Percentiles rank a stretch among this genome's conserved stretches.
phyloP scores from a whole-genome alignment of 2,113 vertebrate species.

The Misgurnus mizolepis region DNA sequence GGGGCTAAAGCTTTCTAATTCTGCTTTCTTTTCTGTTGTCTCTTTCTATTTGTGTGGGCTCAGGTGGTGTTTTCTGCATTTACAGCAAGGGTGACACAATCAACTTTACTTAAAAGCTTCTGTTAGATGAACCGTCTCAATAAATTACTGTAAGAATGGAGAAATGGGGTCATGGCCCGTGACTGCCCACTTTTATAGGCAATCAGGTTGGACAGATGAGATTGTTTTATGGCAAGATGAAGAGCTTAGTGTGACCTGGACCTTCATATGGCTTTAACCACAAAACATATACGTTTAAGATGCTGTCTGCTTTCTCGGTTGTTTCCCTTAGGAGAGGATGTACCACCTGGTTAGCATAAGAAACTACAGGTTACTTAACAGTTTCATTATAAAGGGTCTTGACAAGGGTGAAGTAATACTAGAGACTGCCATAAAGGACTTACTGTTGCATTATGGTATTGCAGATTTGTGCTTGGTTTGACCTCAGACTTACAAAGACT shows the following conservation, averaged over 20 bases:
- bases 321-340: background rate
- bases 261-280: background rate
- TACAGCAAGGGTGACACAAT: conserved; percentile 24
- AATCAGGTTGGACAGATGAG: conserved; percentile 22
- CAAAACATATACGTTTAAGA: background rate
- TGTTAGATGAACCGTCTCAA: conserved; percentile 5
- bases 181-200: conserved; percentile 15
- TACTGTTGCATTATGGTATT: background rate
- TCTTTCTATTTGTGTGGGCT: background rate
- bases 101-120: conserved; percentile 38
- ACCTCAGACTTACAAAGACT: too few species aligned
- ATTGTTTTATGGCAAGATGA: conserved; percentile 1
- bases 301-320: background rate
- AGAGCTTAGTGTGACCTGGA: background rate
- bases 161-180: conserved; percentile 8
- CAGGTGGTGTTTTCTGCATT: conserved; percentile 33
- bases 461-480: background rate
- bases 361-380: background rate
- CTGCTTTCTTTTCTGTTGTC: background rate
- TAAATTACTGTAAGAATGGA: conserved; percentile 25
- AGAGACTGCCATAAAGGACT: background rate
- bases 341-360: background rate
- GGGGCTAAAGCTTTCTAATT: too few species aligned
- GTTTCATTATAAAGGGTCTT: background rate
- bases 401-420: background rate